Conservation (phyloP, 1,140 invertebrate species). For the Diorhabda elongata region DNA sequence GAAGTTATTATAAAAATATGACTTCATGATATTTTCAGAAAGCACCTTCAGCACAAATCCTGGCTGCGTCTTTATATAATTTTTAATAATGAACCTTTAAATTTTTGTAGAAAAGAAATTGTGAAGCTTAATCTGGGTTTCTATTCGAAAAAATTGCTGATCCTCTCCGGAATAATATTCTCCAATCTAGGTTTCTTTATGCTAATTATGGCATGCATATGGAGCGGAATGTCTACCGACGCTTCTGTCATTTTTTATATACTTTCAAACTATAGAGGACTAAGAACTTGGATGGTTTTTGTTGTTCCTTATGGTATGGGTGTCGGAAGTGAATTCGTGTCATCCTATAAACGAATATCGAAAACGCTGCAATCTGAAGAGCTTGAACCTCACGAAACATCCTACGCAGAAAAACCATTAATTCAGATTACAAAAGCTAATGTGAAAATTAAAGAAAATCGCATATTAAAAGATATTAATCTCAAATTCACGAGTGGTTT, state of each 20-base stretch:
- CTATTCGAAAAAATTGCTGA: constrained; percentile 16
- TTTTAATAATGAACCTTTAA: background rate
- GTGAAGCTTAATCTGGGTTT: constrained; percentile 6
- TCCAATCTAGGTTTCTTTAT: constrained; percentile 22
- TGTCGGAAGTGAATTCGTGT: constrained; percentile 18
- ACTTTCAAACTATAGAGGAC: constrained; percentile 13
- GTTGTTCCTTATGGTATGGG: constrained; percentile 20
- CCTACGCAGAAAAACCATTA: constrained; percentile 15
- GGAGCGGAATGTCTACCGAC: constrained; percentile 12
- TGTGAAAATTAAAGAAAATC: constrained; percentile 28
- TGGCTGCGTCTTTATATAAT: background rate
- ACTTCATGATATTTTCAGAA: too few species aligned
- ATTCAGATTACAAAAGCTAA: constrained; percentile 16
- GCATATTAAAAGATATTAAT: constrained; percentile 58
- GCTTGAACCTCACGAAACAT: constrained; percentile 18
- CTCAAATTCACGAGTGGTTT: constrained; percentile 57
- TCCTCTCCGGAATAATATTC: constrained; percentile 16
- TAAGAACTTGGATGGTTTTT: constrained; percentile 17
- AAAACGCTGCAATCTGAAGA: constrained; percentile 27
- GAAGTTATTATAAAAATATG: background rate
- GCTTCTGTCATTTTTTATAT: constrained; percentile 24
- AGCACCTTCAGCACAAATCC: too few species aligned
- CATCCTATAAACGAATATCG: constrained; percentile 21
- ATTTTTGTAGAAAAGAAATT: constrained; percentile 29
- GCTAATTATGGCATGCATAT: constrained; percentile 22